Percentiles rank a stretch among this genome's conserved stretches.
Conservation (phyloP, 2,113 vertebrate species). For the Pogona vitticeps region DNA sequence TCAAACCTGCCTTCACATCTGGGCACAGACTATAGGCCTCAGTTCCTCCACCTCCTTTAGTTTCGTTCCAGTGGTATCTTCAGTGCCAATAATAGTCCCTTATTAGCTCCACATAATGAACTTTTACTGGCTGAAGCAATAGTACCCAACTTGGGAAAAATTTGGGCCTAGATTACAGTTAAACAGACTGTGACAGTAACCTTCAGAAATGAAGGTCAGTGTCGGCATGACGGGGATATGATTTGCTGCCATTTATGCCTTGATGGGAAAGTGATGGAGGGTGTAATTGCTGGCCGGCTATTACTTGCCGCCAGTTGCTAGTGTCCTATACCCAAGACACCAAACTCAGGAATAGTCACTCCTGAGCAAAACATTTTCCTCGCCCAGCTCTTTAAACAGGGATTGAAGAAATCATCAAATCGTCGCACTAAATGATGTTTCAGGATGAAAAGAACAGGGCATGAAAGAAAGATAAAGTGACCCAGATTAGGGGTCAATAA, state of each 20-base stretch:
- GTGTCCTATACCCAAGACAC: constrained; percentile 33
- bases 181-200: constrained; percentile 40
- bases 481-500: background rate
- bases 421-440: background rate
- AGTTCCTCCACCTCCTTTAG: background rate
- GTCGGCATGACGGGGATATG: constrained; percentile 24
- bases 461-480: background rate
- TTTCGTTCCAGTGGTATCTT: fast-evolving
- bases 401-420: background rate
- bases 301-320: constrained; percentile 9
- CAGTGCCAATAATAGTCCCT: background rate
- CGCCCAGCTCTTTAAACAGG: background rate
- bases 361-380: background rate
- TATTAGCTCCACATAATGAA: fast-evolving
- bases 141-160: constrained; percentile 20
- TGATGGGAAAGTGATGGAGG: constrained; percentile 67
- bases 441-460: background rate
- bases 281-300: constrained; percentile 59
- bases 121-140: constrained; percentile 5
- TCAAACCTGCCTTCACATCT: background rate
- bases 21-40: too few relatives aligned
- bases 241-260: constrained; percentile 66
- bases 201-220: constrained; percentile 61
- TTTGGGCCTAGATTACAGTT: constrained; percentile 49
- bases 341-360: background rate